Percentiles rank a stretch among this genome's conserved stretches.
phyloP scores from a whole-genome alignment of 2,797 vertebrate species.

The Sylvilagus floridanus region DNA sequence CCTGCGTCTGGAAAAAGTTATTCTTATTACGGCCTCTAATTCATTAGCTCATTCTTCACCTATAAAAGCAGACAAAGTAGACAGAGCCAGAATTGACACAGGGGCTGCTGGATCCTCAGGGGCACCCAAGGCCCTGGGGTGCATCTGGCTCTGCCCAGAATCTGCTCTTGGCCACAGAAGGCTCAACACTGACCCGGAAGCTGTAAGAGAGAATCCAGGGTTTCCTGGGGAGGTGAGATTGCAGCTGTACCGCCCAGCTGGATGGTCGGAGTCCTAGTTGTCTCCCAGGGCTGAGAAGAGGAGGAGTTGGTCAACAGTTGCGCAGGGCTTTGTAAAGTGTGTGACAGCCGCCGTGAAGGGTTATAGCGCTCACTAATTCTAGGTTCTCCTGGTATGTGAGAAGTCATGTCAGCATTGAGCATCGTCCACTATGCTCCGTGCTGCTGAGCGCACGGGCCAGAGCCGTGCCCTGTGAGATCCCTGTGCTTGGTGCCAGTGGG shows the following conservation, averaged over 20 bases:
- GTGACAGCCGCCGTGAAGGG: no score
- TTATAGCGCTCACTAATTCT: neutral
- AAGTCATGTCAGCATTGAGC: neutral
- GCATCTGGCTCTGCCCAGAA: neutral
- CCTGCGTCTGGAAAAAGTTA: neutral
- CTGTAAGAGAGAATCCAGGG: neutral
- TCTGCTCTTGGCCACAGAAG: neutral
- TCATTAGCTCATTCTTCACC: neutral
- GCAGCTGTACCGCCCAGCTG: neutral
- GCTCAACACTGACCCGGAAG: neutral
- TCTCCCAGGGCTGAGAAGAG: neutral
- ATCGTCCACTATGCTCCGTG: fast-evolving
- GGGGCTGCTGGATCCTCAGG: neutral
- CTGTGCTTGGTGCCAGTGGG: no score
- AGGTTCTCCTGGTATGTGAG: neutral
- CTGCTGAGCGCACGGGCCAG: neutral
- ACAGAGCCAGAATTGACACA: neutral
- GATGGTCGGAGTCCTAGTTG: neutral
- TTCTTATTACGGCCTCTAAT: slow-evolving; percentile 22
- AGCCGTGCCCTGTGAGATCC: neutral
- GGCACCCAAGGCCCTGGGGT: neutral
- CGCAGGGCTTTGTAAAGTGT: neutral
- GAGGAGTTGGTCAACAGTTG: neutral
- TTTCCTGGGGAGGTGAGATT: neutral
- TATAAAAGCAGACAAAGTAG: neutral